These are phyloP conservation scores for Caenorhabditis sp. DNA, from an alignment of 2,888 invertebrate genomes.

Conservation along the genomic window DNA sequence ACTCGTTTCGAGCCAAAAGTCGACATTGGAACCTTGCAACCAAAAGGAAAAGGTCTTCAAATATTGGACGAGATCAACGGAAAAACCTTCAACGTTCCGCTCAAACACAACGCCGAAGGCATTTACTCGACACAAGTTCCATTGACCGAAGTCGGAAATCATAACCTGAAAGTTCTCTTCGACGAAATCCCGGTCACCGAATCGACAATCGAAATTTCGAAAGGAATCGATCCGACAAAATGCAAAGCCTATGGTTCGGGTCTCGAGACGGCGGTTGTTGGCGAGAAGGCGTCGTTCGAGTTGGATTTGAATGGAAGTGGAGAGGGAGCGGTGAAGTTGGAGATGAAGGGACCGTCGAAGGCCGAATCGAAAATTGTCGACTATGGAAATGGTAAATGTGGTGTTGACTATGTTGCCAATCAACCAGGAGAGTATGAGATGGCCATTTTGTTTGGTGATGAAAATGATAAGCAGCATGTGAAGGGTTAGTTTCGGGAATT, in stretches of 20 bases:
- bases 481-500: slow-evolving; percentile 27
- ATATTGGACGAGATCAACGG: slow-evolving; percentile 31
- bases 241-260: slow-evolving; percentile 35
- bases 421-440: slow-evolving; percentile 84
- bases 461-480: slow-evolving; percentile 44
- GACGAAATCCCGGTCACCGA: slow-evolving; percentile 41
- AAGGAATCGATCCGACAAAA: slow-evolving; percentile 42
- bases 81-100: slow-evolving; percentile 28
- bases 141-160: slow-evolving; percentile 19
- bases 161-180: slow-evolving; percentile 33
- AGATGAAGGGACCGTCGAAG: slow-evolving; percentile 95
- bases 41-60: slow-evolving; percentile 24
- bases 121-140: slow-evolving; percentile 19
- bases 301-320: slow-evolving; percentile 80
- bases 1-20: slow-evolving; percentile 23
- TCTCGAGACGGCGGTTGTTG: slow-evolving; percentile 40
- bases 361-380: slow-evolving; percentile 76
- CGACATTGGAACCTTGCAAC: slow-evolving; percentile 17
- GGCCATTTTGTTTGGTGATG: slow-evolving; percentile 50
- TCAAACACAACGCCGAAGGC: slow-evolving; percentile 24
- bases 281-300: slow-evolving; percentile 38
- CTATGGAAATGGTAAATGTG: slow-evolving; percentile 91
- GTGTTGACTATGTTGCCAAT: slow-evolving; percentile 91
- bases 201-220: slow-evolving; percentile 24
- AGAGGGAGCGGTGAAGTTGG: slow-evolving; percentile 91